Base-by-base conservation (phyloP, 2,888 invertebrate species). In the Erebia palarica region DNA sequence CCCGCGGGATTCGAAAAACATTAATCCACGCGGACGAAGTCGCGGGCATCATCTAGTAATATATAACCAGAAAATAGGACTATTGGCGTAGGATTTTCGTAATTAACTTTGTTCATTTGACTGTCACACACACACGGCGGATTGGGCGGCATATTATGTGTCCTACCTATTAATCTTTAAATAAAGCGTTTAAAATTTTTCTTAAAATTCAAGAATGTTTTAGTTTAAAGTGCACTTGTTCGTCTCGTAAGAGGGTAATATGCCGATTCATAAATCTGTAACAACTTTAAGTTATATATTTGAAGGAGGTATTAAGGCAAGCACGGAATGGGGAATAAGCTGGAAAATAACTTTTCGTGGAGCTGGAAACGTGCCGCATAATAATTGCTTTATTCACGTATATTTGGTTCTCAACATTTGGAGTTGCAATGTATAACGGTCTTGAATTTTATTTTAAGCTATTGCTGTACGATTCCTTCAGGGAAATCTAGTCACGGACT, bases 331-430 rank as follows among this genome's bases (percentile, higher is more conserved):
- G 70, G 73, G 70, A 73, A 75, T 75, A 74, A 75, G 75, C 72
- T 72, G 71, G 74, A 75, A 73, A 75, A 74, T 75, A 74, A 74
- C 72, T 75, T 72, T 66, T 68, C 64, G 65, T 55, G 72, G 64
- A 74, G 68, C 71, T 73, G 73, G 69, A 72, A 74, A 70, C 61
- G 74, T 72, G 74, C 67, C 76, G 75, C 76, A 76, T 77, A 77
- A 75, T 76, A 75, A 77, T 75, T 75, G 73, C 71, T 73, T 74
- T 75, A 75, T 69, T 72, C 73, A 65, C 71, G 74, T 77, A 76
- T 76, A 77, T 75, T 75, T 75, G 87, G 84, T 83, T 84, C 87
- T 83, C 84, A 86, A 87, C 87, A 86, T 86, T 87, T 84, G 14
- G 57, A 57, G 55, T 61, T 61, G 61, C 44, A 61, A 60, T 66